Conservation (phyloP, 2,797 vertebrate genomes). For the Eulemur rubriventer region DNA sequence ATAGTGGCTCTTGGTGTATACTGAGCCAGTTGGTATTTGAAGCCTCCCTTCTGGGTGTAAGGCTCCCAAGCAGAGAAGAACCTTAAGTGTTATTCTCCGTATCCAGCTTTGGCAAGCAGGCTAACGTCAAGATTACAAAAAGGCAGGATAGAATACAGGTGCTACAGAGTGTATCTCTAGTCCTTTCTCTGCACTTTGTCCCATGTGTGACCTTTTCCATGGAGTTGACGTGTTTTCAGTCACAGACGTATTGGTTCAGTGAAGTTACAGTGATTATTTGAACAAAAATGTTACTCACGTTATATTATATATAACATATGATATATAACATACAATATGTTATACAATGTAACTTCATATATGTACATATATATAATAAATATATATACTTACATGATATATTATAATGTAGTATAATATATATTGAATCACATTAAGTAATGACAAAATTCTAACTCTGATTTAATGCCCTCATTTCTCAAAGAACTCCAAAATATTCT, state of each 20-base stretch:
- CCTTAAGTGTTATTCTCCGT: background rate
- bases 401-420: background rate
- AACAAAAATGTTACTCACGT: background rate
- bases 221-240: background rate
- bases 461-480: background rate
- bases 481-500: background rate
- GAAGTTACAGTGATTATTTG: background rate
- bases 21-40: background rate
- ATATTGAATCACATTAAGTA: background rate
- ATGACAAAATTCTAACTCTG: background rate
- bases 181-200: background rate
- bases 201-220: background rate
- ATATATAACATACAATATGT: background rate
- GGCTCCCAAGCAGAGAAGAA: background rate
- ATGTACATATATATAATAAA: background rate
- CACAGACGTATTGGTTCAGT: background rate
- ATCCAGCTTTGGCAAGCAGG: background rate
- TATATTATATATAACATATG: no score
- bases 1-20: no score
- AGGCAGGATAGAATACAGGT: background rate
- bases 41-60: background rate
- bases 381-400: background rate
- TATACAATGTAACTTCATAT: background rate
- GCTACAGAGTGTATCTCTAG: background rate
- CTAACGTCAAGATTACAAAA: background rate